Evolutionary conservation across 2,888 invertebrate species (phyloP), one percentile per base, ranked within the genome.

Genomic region (Cheilosia pagana): DNA sequence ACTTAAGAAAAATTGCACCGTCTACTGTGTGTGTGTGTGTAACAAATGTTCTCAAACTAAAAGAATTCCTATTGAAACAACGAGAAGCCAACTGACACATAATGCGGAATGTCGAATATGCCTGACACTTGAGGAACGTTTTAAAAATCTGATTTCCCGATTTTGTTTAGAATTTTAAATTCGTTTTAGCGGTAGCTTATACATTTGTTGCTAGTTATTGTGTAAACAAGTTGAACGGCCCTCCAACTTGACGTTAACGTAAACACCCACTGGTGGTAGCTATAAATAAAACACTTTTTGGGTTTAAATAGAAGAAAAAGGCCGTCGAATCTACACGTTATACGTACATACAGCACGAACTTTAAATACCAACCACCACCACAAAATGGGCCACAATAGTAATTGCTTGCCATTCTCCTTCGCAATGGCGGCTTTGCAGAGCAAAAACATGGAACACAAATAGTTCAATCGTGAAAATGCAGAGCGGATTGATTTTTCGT

Each of bases 401-500:
- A 62, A 76, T 75, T 50, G 23, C 14, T 23, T 57, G 68, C 76
- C 76, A 70, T 59, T 65, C 76, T 53, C 75, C 57, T 75, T 70
- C 68, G 16, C 10, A 7, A 45, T 19, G 16, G 16, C 16, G 43
- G 8, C 41, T 57, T 41, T n/a, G 23, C 35, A n/a, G 14, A 62
- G 21, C 14, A 19, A 59, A 79, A 60, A 45, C 60, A 57, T 68
- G 50, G 41, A 81, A 62, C 48, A 62, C 45, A 70, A 62, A 75
- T 41, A 67, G 53, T 79, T 68, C 53, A 74, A 68, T 81, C 60
- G 79, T 74, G 79, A 39, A 79, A 79, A 81, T 16, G 39, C 55
- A 41, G 52, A 74, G 23, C 48, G 31, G 59, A 74, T 79, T 79
- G 67, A 67, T 79, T 74, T 67, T 74, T 77, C 21, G 41, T 7